Evolutionary conservation across 2,113 vertebrate species (phyloP).

Genomic region (Cynocephalus volans): DNA sequence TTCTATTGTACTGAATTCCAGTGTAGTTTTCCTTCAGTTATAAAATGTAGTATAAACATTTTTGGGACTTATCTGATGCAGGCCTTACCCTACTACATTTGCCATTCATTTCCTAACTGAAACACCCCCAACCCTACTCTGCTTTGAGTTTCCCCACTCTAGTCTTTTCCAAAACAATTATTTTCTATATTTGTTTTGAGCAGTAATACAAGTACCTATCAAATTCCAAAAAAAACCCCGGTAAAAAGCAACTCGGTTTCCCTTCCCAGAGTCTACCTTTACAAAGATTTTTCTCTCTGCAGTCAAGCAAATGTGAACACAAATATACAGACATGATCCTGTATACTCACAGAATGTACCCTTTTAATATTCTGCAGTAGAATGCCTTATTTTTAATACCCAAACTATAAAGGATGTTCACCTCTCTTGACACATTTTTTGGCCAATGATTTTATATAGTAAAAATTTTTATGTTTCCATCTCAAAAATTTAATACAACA

Average conservation of each 20-base stretch:
- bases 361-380: not conserved
- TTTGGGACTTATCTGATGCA: not conserved
- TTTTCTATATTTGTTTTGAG: not conserved
- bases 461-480: too few relatives aligned
- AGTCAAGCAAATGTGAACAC: constrained; percentile 24
- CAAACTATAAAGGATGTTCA: too few relatives aligned
- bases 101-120: not conserved
- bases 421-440: too few relatives aligned
- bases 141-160: not conserved
- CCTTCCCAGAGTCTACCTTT: not conserved
- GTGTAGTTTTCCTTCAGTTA: too few relatives aligned
- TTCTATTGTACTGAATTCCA: too few relatives aligned
- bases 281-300: not conserved
- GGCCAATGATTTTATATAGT: too few relatives aligned
- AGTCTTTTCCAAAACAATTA: not conserved
- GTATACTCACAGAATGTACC: not conserved
- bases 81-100: not conserved
- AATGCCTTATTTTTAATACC: too few relatives aligned
- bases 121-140: not conserved
- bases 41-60: too few relatives aligned
- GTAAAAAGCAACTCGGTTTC: constrained; percentile 45
- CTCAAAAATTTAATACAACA: too few relatives aligned
- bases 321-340: not conserved
- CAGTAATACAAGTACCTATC: not conserved
- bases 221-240: constrained; percentile 14